Evolutionary conservation across 2,797 vertebrate genomes (phyloP).

Genomic region (Oceanodroma leucorhoa): DNA sequence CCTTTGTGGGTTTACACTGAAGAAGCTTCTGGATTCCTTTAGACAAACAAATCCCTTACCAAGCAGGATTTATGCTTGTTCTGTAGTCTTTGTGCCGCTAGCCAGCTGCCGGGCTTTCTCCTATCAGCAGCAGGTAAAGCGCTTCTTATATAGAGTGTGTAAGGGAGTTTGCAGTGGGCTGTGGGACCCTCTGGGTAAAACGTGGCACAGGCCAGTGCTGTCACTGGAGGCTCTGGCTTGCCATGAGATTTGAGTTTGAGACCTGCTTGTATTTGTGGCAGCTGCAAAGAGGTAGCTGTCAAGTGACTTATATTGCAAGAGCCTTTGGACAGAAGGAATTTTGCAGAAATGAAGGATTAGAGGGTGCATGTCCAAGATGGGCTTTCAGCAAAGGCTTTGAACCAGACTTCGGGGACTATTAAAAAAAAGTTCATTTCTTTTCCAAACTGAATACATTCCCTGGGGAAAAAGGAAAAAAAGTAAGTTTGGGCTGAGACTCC

Average conservation of each 20-base stretch:
- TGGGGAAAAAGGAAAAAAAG: background rate
- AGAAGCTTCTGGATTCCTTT: slow-evolving; percentile 26
- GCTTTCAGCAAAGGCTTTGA: background rate
- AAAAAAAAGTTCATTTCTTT: background rate
- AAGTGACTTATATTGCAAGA: background rate
- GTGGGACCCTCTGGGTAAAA: background rate
- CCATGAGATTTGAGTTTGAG: background rate
- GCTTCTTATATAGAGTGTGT: background rate
- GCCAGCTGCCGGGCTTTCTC: background rate
- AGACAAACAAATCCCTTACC: slow-evolving; percentile 3
- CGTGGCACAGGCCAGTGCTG: fast-evolving
- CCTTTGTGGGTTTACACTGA: slow-evolving; percentile 39
- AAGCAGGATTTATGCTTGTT: background rate
- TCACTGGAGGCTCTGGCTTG: background rate
- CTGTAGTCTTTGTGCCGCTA: background rate
- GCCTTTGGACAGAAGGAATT: background rate
- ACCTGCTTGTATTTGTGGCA: background rate
- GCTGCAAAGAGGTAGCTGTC: background rate
- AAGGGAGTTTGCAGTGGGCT: background rate
- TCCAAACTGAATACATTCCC: background rate
- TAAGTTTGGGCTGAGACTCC: background rate
- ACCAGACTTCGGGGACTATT: background rate
- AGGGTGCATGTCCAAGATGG: background rate
- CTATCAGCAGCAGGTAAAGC: background rate
- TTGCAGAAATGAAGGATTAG: background rate